Evolutionary conservation across 2,113 vertebrate genomes (phyloP), one percentile per base, ranked within the genome.

Genomic region (Fregata magnificens): DNA sequence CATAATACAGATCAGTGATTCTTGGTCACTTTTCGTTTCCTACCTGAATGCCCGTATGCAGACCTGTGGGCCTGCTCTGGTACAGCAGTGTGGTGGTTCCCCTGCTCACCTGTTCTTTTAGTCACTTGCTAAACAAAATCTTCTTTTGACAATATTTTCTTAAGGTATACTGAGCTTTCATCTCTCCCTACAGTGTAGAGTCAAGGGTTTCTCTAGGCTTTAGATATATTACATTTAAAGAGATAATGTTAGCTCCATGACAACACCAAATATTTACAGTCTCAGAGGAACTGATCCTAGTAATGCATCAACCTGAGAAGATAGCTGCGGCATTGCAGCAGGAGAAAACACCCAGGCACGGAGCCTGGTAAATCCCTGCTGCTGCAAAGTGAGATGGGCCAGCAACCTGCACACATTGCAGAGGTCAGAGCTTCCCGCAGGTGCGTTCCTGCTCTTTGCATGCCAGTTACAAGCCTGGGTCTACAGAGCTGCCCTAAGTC

Each of bases 221-320:
- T 67, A 62, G 66, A 9, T 18, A 16, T 16, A 61, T 44, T 86
- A 36, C 16, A 47, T 77, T 77, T 28, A 86, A 52, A 88, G 56
- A 49, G 38, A 53, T n/a, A 80, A 34, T 80, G 52, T 53, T 83
- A 82, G 34, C 82, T 96, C 90, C 79, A 74, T 92, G 92, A 85
- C 70, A 82, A 82, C 82, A 63, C 28, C 62, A 82, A 82, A 65
- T 17, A 38, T 66, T 59, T 49, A 32, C 25, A 59, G 42, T 29
- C 69, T 79, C 78, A 25, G 70, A 92, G 44, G 70, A 74, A 17
- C 14, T 3, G 62, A 47, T 85, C 36, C 49, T 22, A 16, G 26
- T 34, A 77, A 52, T 31, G 18, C 29, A 25, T 67, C 47, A 69
- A 29, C 32, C 10, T 59, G 70, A 53, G 82, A 50, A 79, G n/a